A percentile compares a stretch with the other conserved stretches of the same genome.
These are phyloP conservation scores for Fopius arisanus DNA, from an alignment of 1,140 invertebrate species.

Conservation along the genomic window DNA sequence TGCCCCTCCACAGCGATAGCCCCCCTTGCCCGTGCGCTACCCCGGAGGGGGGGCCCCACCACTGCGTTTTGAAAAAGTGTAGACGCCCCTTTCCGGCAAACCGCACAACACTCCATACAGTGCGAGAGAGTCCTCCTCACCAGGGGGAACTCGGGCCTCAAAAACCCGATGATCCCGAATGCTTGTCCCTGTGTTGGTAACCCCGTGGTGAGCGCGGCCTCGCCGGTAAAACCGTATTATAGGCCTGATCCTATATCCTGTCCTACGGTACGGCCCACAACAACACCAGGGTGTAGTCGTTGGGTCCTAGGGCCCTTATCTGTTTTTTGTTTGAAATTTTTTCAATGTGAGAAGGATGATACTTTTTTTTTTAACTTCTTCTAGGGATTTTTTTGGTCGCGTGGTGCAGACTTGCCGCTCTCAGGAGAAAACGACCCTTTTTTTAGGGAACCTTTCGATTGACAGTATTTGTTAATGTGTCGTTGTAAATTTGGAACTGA, in stretches of 20 bases:
- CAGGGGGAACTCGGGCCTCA: background rate
- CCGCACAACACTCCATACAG: conserved; percentile 33
- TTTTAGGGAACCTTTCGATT: too few relatives aligned
- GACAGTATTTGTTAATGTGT: too few relatives aligned
- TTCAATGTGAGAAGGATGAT: background rate
- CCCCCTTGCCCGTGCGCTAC: conserved; percentile 29
- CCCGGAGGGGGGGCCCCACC: background rate
- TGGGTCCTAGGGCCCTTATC: conserved; percentile 20
- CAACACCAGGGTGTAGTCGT: conserved; percentile 32
- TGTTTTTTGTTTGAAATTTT: conserved; percentile 43
- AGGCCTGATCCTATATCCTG: conserved; percentile 53
- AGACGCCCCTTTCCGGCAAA: conserved; percentile 43
- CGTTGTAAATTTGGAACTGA: too few relatives aligned
- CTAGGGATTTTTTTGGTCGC: too few relatives aligned
- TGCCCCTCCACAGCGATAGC: conserved; percentile 20
- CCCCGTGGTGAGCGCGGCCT: conserved; percentile 30
- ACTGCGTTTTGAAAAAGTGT: conserved; percentile 16
- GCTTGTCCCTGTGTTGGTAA: background rate
- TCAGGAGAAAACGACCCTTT: too few relatives aligned
- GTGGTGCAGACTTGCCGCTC: too few relatives aligned
- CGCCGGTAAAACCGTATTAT: conserved; percentile 58
- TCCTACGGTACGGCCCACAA: conserved; percentile 41
- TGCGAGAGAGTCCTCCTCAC: background rate
- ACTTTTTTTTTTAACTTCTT: too few relatives aligned
- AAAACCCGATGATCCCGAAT: background rate